Evolutionary conservation across 2,888 invertebrate species (phyloP).

Genomic region (Cynaeus angustus): DNA sequence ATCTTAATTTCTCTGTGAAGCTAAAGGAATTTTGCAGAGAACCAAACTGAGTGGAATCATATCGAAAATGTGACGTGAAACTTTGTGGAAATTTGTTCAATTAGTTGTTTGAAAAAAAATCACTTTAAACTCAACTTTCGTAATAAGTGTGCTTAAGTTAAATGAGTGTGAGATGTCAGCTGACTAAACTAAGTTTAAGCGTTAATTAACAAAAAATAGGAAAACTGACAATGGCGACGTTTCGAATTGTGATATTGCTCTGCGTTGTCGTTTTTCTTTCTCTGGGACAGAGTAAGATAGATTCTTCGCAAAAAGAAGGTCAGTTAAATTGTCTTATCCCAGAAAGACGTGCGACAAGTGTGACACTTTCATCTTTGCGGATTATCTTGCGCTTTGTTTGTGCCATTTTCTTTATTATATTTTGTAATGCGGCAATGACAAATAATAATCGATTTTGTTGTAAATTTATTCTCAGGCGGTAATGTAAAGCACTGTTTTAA

Average conservation of each 20-base stretch:
- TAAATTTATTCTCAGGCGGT: too few species aligned
- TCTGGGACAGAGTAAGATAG: slow-evolving; percentile 51
- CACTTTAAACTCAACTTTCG: slow-evolving; percentile 13
- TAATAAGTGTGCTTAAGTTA: slow-evolving; percentile 22
- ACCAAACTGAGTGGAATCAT: slow-evolving; percentile 1
- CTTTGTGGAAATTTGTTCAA: slow-evolving; percentile 14
- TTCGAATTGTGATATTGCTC: slow-evolving; percentile 49
- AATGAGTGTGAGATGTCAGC: slow-evolving; percentile 7
- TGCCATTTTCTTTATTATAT: too few species aligned
- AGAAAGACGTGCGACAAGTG: not conserved
- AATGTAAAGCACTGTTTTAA: too few species aligned
- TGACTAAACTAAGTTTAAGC: not conserved
- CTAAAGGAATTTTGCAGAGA: slow-evolving; percentile 8
- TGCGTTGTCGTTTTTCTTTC: slow-evolving; percentile 50
- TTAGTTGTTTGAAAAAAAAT: slow-evolving; percentile 16
- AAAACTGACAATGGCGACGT: slow-evolving; percentile 46
- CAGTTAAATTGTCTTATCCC: slow-evolving; percentile 48
- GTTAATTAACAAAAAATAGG: slow-evolving; percentile 1
- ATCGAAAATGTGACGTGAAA: slow-evolving; percentile 27
- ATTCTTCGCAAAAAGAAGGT: slow-evolving; percentile 56
- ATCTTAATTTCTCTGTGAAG: slow-evolving; percentile 2
- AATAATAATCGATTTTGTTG: too few species aligned
- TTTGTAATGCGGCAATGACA: too few species aligned
- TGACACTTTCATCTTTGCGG: too few species aligned
- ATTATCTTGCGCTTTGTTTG: too few species aligned